These are phyloP conservation scores for Octopus bimaculoides DNA, from an alignment of 1,140 invertebrate genomes.

Conservation along the genomic window DNA sequence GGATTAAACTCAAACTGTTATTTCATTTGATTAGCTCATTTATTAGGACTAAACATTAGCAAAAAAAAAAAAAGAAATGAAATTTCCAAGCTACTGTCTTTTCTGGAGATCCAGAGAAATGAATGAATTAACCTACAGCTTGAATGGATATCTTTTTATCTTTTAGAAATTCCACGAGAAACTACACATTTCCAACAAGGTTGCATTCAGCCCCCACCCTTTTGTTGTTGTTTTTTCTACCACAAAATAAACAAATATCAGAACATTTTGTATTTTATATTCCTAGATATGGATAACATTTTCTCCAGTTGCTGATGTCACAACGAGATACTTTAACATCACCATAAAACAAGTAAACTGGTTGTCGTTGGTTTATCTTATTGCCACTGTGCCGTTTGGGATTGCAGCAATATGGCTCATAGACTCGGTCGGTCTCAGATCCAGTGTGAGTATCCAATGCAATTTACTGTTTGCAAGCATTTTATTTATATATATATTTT, in stretches of 20 bases:
- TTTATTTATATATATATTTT: too few species aligned
- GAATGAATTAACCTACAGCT: not conserved
- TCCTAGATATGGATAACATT: slow-evolving; percentile 60
- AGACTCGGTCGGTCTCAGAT: slow-evolving; percentile 56
- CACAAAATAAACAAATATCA: not conserved
- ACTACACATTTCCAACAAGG: not conserved
- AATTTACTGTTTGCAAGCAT: too few species aligned
- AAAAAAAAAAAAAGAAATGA: too few species aligned
- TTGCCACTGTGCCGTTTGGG: slow-evolving; percentile 57
- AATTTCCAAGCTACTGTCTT: too few species aligned
- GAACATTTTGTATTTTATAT: slow-evolving; percentile 15
- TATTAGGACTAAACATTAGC: too few species aligned
- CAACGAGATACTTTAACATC: slow-evolving; percentile 53
- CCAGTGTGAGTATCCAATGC: slow-evolving; percentile 49
- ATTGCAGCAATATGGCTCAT: slow-evolving; percentile 58
- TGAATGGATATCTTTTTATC: not conserved
- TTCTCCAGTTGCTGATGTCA: slow-evolving; percentile 58
- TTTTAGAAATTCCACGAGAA: not conserved
- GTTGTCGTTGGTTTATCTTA: slow-evolving; percentile 58
- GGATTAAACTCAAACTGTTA: too few species aligned
- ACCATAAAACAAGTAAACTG: slow-evolving; percentile 52
- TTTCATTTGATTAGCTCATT: too few species aligned
- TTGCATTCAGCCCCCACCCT: not conserved
- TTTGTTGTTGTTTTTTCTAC: not conserved
- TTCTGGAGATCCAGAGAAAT: too few species aligned